Evolutionary conservation across 2,797 vertebrate species (phyloP).

Genomic region (Phylloscopus collybita): DNA sequence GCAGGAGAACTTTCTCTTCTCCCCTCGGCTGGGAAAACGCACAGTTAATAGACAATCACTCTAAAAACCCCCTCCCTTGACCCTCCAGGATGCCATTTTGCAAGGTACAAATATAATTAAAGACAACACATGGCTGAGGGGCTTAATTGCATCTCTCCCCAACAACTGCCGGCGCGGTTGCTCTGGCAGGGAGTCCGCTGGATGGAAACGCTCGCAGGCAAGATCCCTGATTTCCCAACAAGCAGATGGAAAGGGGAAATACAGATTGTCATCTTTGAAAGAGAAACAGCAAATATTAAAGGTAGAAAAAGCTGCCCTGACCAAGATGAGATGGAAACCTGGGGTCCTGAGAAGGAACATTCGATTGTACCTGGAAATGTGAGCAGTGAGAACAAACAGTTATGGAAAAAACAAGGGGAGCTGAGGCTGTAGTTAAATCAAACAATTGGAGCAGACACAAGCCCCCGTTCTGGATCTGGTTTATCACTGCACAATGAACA

Average conservation of each 20-base stretch:
- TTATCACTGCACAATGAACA: neutral
- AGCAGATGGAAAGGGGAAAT: neutral
- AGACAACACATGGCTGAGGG: neutral
- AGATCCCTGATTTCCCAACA: neutral
- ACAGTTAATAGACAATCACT: neutral
- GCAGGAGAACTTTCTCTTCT: conserved; percentile 18
- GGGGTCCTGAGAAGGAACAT: neutral
- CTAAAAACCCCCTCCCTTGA: neutral
- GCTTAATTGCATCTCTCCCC: neutral
- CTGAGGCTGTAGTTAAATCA: neutral
- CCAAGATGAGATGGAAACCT: neutral
- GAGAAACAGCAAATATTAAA: neutral
- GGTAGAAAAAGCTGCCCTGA: neutral
- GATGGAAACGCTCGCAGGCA: neutral
- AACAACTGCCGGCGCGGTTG: neutral
- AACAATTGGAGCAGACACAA: neutral
- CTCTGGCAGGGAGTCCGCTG: neutral
- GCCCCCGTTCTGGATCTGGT: neutral
- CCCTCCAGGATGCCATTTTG: conserved; percentile 62
- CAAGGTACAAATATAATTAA: conserved; percentile 53
- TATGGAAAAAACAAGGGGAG: neutral
- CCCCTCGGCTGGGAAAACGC: neutral
- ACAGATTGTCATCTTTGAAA: neutral
- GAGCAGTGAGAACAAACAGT: neutral
- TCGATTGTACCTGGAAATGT: neutral